Conservation (phyloP, 2,888 invertebrate species). For the Pharmacophagus antenor region DNA sequence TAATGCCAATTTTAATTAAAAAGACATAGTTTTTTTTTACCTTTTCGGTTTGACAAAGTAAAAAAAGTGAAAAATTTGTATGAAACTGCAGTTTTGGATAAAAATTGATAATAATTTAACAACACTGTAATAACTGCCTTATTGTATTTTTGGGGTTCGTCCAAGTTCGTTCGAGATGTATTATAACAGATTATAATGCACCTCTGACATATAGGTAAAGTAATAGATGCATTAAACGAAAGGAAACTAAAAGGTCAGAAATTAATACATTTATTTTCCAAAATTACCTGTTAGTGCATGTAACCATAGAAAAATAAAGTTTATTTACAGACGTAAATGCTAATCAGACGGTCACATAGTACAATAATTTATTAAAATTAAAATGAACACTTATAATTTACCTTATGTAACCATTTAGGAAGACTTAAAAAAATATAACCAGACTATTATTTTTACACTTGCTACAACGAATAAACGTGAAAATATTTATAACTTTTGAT, state of each 20-base stretch:
- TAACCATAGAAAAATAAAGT: conserved; percentile 3
- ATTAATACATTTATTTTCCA: neutral
- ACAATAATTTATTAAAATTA: conserved; percentile 18
- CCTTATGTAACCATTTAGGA: conserved; percentile 3
- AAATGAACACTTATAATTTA: conserved; percentile 24
- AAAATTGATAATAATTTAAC: no score
- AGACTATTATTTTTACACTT: neutral
- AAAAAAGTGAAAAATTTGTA: neutral
- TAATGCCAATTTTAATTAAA: conserved; percentile 27
- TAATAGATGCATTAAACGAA: neutral
- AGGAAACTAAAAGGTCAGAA: neutral
- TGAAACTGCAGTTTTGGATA: no score
- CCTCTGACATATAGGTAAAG: no score
- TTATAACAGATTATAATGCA: no score
- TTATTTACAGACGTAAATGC: conserved; percentile 1
- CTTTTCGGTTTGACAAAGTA: neutral
- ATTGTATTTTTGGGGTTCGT: no score
- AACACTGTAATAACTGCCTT: no score
- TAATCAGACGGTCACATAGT: conserved; percentile 6
- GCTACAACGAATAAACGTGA: neutral
- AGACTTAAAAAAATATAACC: conserved; percentile 8
- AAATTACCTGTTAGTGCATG: neutral
- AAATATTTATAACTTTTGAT: neutral
- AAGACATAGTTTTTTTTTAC: conserved; percentile 7
- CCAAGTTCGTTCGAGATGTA: no score